Base-by-base conservation (phyloP, 2,797 vertebrate genomes). In the Heliangelus exortis region DNA sequence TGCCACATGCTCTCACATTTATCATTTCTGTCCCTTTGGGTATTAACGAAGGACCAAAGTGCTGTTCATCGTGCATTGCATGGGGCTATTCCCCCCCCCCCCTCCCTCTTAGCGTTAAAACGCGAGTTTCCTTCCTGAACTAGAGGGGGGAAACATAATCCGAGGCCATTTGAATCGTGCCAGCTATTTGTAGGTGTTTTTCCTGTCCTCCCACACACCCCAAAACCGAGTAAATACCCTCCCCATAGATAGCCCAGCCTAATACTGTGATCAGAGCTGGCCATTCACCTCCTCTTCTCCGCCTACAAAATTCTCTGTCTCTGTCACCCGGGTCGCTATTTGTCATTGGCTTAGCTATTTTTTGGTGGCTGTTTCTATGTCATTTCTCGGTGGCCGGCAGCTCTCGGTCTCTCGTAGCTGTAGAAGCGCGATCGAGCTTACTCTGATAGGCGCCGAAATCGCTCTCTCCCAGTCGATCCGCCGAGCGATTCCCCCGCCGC, bases 201-300 rank as follows among this genome's bases (percentile, higher is more conserved):
- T 93, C 87, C 75, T 95, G 73, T 80, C 90, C 83, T 93, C 90
- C 91, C 54, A 93, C 92, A 62, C 93, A 66, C 90, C 93, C 94
- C 94, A 77, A 95, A 95, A 91, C 7, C 79, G 82, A 88, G 83
- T 91, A 87, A 96, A 92, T 94, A 87, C 85, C 92, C 87, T 95
- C 88, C 95, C 90, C 87, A 17, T 13, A 77, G 87, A 82, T 62
- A 93, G 85, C 88, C 68, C 82, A 95, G 88, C 86, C 86, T 90
- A 83, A 87, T 57, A 22, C 90, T 89, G 87, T 76, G 93, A 68
- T 92, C 91, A 45, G 95, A 79, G 76, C 94, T 92, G 92, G 93
- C 96, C 95, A 95, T 96, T 96, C 96, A 93, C 93, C 96, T 89
- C 92, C 91, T 93, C 93, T 92, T 95, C 96, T 94, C 96, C 96